Evolutionary conservation across 2,888 invertebrate genomes (phyloP).

Genomic region (Apamea monoglypha): DNA sequence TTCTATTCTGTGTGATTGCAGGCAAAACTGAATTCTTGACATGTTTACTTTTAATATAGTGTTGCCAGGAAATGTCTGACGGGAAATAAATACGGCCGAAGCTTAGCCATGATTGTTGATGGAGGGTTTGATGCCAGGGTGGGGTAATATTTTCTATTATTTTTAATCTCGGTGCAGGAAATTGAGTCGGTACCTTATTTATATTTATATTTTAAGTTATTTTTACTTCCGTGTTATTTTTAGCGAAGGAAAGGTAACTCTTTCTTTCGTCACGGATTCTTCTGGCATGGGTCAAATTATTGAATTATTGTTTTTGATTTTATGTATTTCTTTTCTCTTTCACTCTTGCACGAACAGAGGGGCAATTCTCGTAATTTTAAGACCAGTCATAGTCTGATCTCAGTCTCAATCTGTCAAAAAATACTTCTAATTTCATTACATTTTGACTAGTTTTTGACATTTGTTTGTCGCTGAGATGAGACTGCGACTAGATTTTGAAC

Average conservation of each 20-base stretch:
- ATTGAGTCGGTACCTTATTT: background rate
- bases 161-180: background rate
- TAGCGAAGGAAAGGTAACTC: background rate
- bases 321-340: too few relatives aligned
- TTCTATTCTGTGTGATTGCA: constrained; percentile 5
- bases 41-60: constrained; percentile 48
- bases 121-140: background rate
- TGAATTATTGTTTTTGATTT: too few relatives aligned
- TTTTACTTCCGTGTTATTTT: background rate
- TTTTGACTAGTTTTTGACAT: too few relatives aligned
- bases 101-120: constrained; percentile 33
- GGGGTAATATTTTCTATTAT: background rate
- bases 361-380: too few relatives aligned
- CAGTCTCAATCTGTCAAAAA: too few relatives aligned
- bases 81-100: constrained; percentile 32
- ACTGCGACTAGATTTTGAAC: too few relatives aligned
- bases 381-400: too few relatives aligned
- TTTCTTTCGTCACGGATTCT: background rate
- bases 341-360: too few relatives aligned
- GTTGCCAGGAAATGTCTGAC: constrained; percentile 34
- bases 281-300: too few relatives aligned
- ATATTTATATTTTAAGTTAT: background rate
- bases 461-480: too few relatives aligned
- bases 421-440: too few relatives aligned
- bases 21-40: constrained; percentile 34